Conservation (phyloP, 1,140 invertebrate species). For the Lerema accius region DNA sequence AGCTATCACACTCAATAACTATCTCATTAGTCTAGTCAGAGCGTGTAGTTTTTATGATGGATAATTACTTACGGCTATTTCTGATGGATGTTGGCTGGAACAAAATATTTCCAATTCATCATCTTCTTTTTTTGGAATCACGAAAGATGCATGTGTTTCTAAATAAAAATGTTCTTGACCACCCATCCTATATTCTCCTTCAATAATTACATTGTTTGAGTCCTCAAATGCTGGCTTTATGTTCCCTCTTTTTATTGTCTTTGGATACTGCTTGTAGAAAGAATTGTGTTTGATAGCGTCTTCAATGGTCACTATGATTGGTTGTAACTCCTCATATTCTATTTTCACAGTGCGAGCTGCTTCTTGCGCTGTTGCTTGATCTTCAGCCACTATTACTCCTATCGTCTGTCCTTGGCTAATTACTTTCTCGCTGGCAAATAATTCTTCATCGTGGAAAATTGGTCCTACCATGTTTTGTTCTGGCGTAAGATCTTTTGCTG, state of each 20-base stretch:
- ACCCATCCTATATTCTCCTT: conserved; percentile 93
- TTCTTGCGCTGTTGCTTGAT: conserved; percentile 89
- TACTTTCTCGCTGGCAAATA: conserved; percentile 89
- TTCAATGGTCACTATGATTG: conserved; percentile 93
- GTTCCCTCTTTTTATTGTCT: conserved; percentile 87
- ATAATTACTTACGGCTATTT: conserved; percentile 84
- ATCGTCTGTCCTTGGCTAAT: conserved; percentile 91
- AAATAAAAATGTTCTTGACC: conserved; percentile 99
- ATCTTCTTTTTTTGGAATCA: conserved; percentile 88
- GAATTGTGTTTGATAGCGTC: conserved; percentile 92
- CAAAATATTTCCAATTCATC: conserved; percentile 94
- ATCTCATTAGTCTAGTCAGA: too few species aligned
- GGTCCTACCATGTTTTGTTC: conserved; percentile 86
- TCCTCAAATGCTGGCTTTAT: conserved; percentile 85
- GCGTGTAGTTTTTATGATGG: too few species aligned
- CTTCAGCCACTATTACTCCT: conserved; percentile 89
- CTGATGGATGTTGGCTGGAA: conserved; percentile 94
- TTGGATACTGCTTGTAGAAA: conserved; percentile 85
- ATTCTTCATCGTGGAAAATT: conserved; percentile 90
- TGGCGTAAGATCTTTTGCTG: conserved; percentile 87
- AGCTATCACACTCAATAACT: not conserved
- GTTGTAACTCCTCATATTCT: conserved; percentile 89
- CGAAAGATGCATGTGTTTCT: conserved; percentile 90
- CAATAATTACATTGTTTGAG: conserved; percentile 87
- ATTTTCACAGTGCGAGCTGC: conserved; percentile 91